Evolutionary conservation across 2,113 vertebrate genomes (phyloP), one percentile per base, ranked within the genome.

Genomic region (Cairina moschata): DNA sequence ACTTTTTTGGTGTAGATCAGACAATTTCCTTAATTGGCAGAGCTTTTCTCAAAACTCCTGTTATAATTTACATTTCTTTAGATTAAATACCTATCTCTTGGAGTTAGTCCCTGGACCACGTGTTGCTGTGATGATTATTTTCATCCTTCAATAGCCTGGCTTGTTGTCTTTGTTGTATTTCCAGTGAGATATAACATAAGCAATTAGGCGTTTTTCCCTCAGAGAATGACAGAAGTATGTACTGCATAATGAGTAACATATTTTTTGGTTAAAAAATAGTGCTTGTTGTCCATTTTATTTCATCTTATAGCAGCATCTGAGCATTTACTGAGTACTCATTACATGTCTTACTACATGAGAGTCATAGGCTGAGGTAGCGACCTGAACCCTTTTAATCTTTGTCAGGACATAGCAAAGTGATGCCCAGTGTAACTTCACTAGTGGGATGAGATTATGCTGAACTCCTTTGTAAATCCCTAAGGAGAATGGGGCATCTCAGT

Each of bases 211-310:
- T 63, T 90, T 96, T 83, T 65, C 29, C 76, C 69, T 76, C 28
- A 3, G 65, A 67, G 83, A 82, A 79, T 62, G 36, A 72, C 62
- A 87, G 66, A 82, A 86, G 16, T 31, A 5, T 79, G 40, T 81
- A 34, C 46, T 72, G 69, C 32, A 46, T 93, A 86, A 88, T 34
- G 29, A 89, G 38, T 75, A 91, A 72, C 11, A 21, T 14, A 6
- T 68, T 91, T 55, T 68, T 60, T 86, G 36, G 50, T 88, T 93
- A 86, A 91, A 88, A 84, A 84, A 82, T 86, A 77, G 31, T 59
- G 15, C 22, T 67, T 94, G 31, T 54, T 75, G 29, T 34, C 80
- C 2, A 44, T 74, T 80, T 77, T 55, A 71, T 92, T 90, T 92
- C 17, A 60, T 74, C 79, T 77, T 74, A 59, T 52, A 88, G 59